Evolutionary conservation across 2,797 vertebrate genomes (phyloP), one percentile per base, ranked within the genome.

Genomic region (Scleropages formosus): DNA sequence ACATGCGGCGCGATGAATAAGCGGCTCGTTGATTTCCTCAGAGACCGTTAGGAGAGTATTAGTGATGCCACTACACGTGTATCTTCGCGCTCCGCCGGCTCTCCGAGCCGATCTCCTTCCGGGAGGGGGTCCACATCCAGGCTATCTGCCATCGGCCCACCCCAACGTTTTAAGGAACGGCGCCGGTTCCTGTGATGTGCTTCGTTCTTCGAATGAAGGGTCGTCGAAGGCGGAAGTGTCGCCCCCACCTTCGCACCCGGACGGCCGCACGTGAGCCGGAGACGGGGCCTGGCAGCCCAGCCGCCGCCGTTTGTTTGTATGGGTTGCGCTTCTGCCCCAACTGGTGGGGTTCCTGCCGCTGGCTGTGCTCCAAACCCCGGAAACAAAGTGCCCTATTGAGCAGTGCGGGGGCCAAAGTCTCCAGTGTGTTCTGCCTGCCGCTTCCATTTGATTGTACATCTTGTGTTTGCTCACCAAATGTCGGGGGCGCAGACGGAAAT

Each of bases 301-400:
- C 31, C 44, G 44, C 9, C 24, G 46, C 61, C 65, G 73, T 63
- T 63, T 74, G 59, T 20, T 74, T 49, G 44, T 73, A 44, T 73
- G 56, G 58, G 31, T 61, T 60, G 18, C 31, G 26, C 70, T 60
- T 39, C 39, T 6, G 31, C 53, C 53, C 31, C 27, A 31, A 31
- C 18, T 58, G 53, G 3, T n/a, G 58, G 56, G 44, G 71, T 47
- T 62, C 13, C 24, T 59, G n/a, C 46, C 4, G 73, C 64, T 60
- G 12, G 79, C 86, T 58, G 16, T 20, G 0, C 6, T 89, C 91
- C 90, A 91, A 82, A 82, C 64, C 8, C 61, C 75, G 4, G 61
- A 59, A 78, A 91, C 89, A 90, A 91, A 85, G 87, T 15, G 39
- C 63, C 64, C 82, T 80, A 87, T 90, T 90, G 88, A 90, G 87